Evolutionary conservation across 1,140 invertebrate genomes (phyloP), one percentile per base, ranked within the genome.

Genomic region (Aphelinus certus): DNA sequence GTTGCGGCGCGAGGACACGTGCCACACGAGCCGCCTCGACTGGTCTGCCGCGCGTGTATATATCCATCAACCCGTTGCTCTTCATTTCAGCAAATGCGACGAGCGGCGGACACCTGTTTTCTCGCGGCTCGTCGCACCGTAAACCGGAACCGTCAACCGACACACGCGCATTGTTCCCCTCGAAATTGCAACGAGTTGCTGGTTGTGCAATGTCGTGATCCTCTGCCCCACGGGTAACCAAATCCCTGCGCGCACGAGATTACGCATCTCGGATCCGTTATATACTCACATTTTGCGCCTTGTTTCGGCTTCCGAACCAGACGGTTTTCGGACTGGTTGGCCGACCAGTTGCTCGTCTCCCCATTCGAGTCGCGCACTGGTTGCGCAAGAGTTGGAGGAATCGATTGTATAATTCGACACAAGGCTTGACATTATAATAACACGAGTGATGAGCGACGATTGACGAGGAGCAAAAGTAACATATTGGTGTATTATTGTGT

Each of bases 121-220:
- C 46, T 7, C 2, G 65, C 7, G 5, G 26, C 26, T 26, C 26
- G 26, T 26, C 26, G 26, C 26, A 26, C 26, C 10, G 4, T 46
- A 63, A 63, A 63, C 61, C 61, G 61, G 61, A 63, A 47, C 46
- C 58, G 9, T 26, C 26, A 26, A 26, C 26, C 26, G 26, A 26
- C 26, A 26, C 26, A 26, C 26, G 26, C 26, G 26, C 63, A 65
- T 53, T 65, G 63, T 65, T 53, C 53, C 26, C 48, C 53, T 65
- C 48, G 43, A 56, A 67, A 67, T 67, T 55, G 56, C 56, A 67
- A 67, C 51, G 51, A 26, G 3, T 7, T 42, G 48, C 48, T 5
- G 3, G n/a, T 65, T 65, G 63, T 51, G 63, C 63, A 65, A 65
- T 65, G 51, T 65, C 47, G 61, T 9, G 58, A 60, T 60, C 10